Evolutionary conservation across 2,113 vertebrate species (phyloP).

Genomic region (Geococcyx californianus): DNA sequence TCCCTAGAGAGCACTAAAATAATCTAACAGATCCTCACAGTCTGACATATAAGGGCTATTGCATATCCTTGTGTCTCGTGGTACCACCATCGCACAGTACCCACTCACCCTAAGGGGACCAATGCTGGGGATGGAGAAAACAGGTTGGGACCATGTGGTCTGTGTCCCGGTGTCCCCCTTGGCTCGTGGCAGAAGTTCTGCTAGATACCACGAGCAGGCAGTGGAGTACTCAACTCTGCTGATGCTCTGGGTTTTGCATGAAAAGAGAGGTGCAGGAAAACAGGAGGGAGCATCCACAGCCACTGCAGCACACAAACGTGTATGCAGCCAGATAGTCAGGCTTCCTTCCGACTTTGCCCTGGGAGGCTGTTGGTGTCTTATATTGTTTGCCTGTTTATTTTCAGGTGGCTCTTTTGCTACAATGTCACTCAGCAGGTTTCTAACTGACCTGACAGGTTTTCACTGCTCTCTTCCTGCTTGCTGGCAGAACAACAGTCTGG

Average conservation of each 20-base stretch:
- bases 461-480: conserved; percentile 4
- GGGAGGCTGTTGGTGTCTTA: fast-evolving
- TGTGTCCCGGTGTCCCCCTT: not conserved
- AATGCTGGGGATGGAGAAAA: not conserved
- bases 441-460: conserved; percentile 36
- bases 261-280: not conserved
- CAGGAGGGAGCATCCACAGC: not conserved
- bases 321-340: not conserved
- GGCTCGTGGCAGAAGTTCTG: not conserved
- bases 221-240: not conserved
- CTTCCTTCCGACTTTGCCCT: not conserved
- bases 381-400: not conserved
- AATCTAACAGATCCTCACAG: not conserved
- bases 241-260: not conserved
- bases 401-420: not conserved
- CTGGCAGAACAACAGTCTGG: conserved; percentile 29
- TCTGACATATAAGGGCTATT: not conserved
- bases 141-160: not conserved
- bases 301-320: fast-evolving
- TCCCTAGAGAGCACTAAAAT: conserved; percentile 25
- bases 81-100: not conserved
- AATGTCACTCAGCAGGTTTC: conserved; percentile 37
- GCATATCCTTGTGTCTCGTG: not conserved
- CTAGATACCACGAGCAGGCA: fast-evolving
- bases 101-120: not conserved